These are phyloP conservation scores for Sarcophaga subvicina DNA, from an alignment of 2,888 invertebrate species.

Conservation along the genomic window DNA sequence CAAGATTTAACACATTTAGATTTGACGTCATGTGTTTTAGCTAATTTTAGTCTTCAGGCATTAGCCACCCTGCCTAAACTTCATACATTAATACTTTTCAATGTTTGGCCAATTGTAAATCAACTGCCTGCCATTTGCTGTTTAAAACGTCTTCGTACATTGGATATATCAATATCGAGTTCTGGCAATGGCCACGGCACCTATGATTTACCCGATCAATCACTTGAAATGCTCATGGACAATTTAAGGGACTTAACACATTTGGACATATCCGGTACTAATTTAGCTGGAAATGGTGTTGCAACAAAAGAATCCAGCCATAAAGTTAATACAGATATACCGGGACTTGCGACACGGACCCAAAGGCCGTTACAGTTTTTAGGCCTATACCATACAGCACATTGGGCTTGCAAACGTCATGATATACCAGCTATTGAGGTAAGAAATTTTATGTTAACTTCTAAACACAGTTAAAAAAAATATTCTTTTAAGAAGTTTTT, in stretches of 20 bases:
- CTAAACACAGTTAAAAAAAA: background rate
- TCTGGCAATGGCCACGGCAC: slow-evolving; percentile 86
- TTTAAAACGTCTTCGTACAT: slow-evolving; percentile 85
- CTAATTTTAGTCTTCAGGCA: slow-evolving; percentile 80
- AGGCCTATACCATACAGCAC: slow-evolving; percentile 94
- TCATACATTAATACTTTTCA: slow-evolving; percentile 89
- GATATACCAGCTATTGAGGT: slow-evolving; percentile 95
- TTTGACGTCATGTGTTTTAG: slow-evolving; percentile 80
- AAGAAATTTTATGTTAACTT: slow-evolving; percentile 74
- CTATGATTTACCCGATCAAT: slow-evolving; percentile 88
- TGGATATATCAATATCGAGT: slow-evolving; percentile 92
- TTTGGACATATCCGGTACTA: slow-evolving; percentile 97
- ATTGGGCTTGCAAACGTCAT: slow-evolving; percentile 94
- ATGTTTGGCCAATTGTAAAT: slow-evolving; percentile 86
- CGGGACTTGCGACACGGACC: slow-evolving; percentile 91
- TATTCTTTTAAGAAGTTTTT: too few species aligned
- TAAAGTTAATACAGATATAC: slow-evolving; percentile 86
- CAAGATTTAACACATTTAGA: slow-evolving; percentile 79
- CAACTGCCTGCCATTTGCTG: slow-evolving; percentile 84
- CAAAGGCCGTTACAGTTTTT: slow-evolving; percentile 92
- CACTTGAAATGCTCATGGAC: slow-evolving; percentile 87
- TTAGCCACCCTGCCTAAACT: slow-evolving; percentile 86
- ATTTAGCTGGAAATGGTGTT: slow-evolving; percentile 93
- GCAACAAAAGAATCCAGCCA: slow-evolving; percentile 83
- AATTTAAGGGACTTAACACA: slow-evolving; percentile 89